Base-by-base conservation (phyloP, 2,888 invertebrate species). In the Enchytraeus crypticus region DNA sequence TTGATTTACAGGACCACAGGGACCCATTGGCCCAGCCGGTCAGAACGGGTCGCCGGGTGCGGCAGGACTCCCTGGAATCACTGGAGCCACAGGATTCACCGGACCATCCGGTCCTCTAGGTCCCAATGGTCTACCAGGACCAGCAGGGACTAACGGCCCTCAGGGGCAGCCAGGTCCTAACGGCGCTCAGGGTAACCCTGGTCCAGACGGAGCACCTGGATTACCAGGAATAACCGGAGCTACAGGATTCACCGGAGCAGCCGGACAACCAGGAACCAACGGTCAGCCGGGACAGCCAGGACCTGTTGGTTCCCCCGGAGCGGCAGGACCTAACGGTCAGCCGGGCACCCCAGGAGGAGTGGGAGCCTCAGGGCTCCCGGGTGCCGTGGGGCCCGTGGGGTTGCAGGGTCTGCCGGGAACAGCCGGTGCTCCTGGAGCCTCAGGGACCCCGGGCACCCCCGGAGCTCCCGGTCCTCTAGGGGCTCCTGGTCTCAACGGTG, bases 381-480 rank as follows among this genome's bases (percentile, higher is more conserved):
- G 59, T 49, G 53, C 53, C 21, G 32, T 49, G 29, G 66, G 65
- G 11, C 18, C 54, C 5, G 30, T 54, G 2, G 65, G 65, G 14
- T 34, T 53, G 29, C 51, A 23, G n/a, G 65, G 63, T 21, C 51
- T 34, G 21, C 29, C 49, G 53, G 57, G 59, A 34, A 54, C 57
- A 21, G 21, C 43, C 18, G 65, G 65, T 3, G 4, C 33, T 29
- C 33, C 46, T 18, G 63, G 63, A 23, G 53, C 59, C 14, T 29
- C 21, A 14, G 57, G 57, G 21, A 5, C 29, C 29, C 29, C 21
- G 27, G 57, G 57, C 5, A 43, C 38, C 5, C 53, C 23, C 27
- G 59, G 60, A n/a, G 38, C 34, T 8, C 33, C 55, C 29, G 75
- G 75, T 49, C 68, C 66, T 18, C 56, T 68, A n/a, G 72, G 72